A percentile compares a stretch with the other conserved stretches of the same genome.
These are phyloP conservation scores for Selene dorsalis DNA, from an alignment of 2,797 vertebrate species.

Conservation along the genomic window DNA sequence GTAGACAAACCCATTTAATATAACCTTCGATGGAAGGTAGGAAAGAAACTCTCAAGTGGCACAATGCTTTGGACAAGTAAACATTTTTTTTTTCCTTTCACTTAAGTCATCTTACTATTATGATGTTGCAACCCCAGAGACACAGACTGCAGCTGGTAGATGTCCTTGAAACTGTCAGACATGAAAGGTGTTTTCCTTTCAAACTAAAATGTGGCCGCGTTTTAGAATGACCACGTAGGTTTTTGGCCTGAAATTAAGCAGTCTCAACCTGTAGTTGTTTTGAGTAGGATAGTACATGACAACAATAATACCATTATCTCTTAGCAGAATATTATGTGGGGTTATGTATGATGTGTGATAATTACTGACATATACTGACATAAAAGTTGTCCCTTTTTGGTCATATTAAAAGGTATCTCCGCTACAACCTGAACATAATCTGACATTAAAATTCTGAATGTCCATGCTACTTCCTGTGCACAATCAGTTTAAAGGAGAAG, in stretches of 20 bases:
- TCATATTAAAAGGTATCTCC: no score
- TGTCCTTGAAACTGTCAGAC: not conserved
- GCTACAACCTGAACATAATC: no score
- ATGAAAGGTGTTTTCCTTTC: not conserved
- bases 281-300: not conserved
- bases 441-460: no score
- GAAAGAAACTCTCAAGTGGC: conserved; percentile 6
- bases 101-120: not conserved
- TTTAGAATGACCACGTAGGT: not conserved
- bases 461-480: no score
- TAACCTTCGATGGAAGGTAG: conserved; percentile 15
- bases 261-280: fast-evolving
- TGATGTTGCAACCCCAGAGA: not conserved
- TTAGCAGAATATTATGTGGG: no score
- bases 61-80: conserved; percentile 14
- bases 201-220: not conserved
- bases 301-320: no score
- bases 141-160: not conserved
- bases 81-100: not conserved
- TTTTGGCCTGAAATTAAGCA: not conserved
- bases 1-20: conserved; percentile 22
- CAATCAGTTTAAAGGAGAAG: no score
- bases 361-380: no score
- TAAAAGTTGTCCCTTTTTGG: not conserved
- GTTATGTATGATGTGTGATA: no score